Conservation (phyloP, 2,113 vertebrate species). For the Lates calcarifer region DNA sequence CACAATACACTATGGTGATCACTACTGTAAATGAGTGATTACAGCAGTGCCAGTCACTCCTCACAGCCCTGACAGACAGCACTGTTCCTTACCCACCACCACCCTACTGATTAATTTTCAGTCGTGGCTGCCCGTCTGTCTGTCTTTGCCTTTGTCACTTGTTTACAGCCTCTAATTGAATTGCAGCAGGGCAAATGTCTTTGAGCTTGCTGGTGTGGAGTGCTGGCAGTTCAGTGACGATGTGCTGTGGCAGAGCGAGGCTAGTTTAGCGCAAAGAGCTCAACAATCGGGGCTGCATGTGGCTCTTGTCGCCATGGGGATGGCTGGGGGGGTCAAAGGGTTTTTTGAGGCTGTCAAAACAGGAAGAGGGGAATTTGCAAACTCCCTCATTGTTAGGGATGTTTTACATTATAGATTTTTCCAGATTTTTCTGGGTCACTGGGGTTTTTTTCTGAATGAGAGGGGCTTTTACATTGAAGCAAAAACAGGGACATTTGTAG, state of each 20-base stretch:
- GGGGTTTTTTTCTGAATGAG: neutral
- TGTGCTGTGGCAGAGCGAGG: conserved; percentile 50
- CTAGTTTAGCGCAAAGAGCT: conserved; percentile 60
- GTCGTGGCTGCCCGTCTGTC: conserved; percentile 60
- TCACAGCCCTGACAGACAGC: conserved; percentile 70
- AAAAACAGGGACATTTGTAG: neutral
- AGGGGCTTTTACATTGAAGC: neutral
- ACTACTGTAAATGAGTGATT: conserved; percentile 83
- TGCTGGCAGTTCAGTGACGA: conserved; percentile 46
- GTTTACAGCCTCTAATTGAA: conserved; percentile 81
- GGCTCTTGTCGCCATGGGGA: conserved; percentile 69
- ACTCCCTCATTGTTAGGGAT: conserved; percentile 41
- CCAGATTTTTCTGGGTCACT: neutral
- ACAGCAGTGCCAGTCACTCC: conserved; percentile 74
- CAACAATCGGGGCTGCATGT: conserved; percentile 65
- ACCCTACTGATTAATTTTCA: conserved; percentile 78
- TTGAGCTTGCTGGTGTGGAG: conserved; percentile 50
- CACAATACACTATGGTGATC: conserved; percentile 71
- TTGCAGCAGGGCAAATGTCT: conserved; percentile 75
- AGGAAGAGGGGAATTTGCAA: conserved; percentile 65
- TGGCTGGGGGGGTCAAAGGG: conserved; percentile 64
- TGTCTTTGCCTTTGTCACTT: conserved; percentile 76
- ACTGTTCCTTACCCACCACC: conserved; percentile 59
- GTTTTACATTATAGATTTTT: conserved; percentile 16
- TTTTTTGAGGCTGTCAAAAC: conserved; percentile 74